A percentile compares a stretch with the other conserved stretches of the same genome.
These are phyloP conservation scores for Campylorhamphus procurvoides DNA, from an alignment of 2,113 vertebrate genomes.

Conservation along the genomic window DNA sequence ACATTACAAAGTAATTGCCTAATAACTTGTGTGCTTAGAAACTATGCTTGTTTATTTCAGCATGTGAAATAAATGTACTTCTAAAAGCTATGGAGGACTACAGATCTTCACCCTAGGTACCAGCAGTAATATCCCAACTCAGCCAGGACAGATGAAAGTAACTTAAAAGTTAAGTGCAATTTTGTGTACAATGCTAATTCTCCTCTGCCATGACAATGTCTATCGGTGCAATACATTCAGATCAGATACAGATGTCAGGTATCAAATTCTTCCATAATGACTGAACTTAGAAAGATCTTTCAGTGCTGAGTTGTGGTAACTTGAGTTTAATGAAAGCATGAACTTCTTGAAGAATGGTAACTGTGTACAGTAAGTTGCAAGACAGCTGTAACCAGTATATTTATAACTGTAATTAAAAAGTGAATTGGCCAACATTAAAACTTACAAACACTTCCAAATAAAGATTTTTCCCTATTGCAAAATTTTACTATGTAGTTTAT, in stretches of 20 bases:
- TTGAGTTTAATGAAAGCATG: background rate
- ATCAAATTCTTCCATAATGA: background rate
- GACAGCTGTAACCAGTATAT: background rate
- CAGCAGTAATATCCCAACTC: background rate
- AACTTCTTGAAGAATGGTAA: background rate
- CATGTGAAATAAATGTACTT: background rate
- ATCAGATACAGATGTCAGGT: background rate
- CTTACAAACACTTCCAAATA: background rate
- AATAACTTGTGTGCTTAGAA: background rate
- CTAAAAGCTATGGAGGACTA: background rate
- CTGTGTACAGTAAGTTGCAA: background rate
- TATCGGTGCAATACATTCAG: background rate
- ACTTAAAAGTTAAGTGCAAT: background rate
- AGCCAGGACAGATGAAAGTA: background rate
- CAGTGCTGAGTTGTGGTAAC: background rate
- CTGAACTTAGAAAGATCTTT: background rate
- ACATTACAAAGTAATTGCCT: background rate
- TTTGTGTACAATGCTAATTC: background rate
- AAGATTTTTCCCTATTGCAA: background rate
- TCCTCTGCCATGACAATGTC: background rate
- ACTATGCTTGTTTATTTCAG: background rate
- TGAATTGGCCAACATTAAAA: background rate
- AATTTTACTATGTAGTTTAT: background rate
- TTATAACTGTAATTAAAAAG: background rate
- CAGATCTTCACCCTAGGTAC: background rate